These are phyloP conservation scores for Agapostemon virescens DNA, from an alignment of 2,888 invertebrate species.

Conservation along the genomic window DNA sequence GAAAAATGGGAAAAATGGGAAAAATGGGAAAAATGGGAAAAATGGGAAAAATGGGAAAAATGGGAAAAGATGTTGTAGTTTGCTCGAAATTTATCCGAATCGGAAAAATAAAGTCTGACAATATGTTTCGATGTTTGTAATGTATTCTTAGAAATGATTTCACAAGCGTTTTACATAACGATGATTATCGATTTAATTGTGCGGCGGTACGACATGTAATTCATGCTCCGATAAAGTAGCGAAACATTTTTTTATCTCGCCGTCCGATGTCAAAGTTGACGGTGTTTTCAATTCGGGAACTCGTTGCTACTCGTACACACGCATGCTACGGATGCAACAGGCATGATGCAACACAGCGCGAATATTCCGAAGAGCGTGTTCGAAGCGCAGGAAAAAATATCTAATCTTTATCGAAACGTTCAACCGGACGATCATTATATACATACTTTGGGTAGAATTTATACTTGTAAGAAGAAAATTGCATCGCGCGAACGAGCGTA, in stretches of 20 bases:
- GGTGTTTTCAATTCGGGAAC: not conserved
- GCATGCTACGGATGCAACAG: not conserved
- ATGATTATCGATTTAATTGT: constrained; percentile 4
- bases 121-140: not conserved
- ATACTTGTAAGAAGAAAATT: not conserved
- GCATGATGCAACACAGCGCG: constrained; percentile 3
- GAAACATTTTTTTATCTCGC: constrained; percentile 12
- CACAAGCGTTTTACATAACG: not conserved
- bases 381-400: not conserved
- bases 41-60: too few relatives aligned
- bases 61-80: too few relatives aligned
- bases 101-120: not conserved
- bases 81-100: too few relatives aligned
- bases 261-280: constrained; percentile 31
- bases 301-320: not conserved
- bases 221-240: not conserved
- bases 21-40: too few relatives aligned
- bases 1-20: too few relatives aligned
- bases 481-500: not conserved
- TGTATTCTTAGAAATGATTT: constrained; percentile 12
- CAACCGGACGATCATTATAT: not conserved
- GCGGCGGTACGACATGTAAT: not conserved
- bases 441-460: not conserved
- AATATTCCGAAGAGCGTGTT: not conserved
- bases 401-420: not conserved